Evolutionary conservation across 2,113 vertebrate species (phyloP).

Genomic region (Megaceryle torquata): DNA sequence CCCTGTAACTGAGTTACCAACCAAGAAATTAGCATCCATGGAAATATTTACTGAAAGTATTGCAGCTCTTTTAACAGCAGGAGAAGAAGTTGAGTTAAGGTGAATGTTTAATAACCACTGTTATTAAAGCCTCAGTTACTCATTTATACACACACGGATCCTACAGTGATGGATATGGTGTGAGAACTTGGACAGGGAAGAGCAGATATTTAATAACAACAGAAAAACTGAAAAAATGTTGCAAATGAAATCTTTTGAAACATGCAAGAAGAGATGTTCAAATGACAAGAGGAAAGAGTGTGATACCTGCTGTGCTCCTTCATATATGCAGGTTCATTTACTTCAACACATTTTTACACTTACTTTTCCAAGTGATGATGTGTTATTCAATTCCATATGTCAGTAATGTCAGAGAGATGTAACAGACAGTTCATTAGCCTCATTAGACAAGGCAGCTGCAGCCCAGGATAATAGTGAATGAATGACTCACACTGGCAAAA

Average conservation of each 20-base stretch:
- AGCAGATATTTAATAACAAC: neutral
- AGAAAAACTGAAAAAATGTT: neutral
- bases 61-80: neutral
- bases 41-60: neutral
- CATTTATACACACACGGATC: neutral
- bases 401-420: neutral
- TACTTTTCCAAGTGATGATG: neutral
- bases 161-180: neutral
- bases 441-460: constrained; percentile 15
- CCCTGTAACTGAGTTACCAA: neutral
- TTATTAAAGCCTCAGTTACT: neutral
- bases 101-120: neutral
- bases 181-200: neutral
- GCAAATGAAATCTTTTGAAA: neutral
- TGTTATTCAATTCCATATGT: neutral
- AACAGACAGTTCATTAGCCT: constrained; percentile 10
- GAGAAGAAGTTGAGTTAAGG: neutral
- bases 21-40: neutral
- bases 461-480: neutral
- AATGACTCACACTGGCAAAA: neutral
- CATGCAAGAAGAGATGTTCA: neutral
- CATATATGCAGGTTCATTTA: neutral
- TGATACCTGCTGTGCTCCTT: neutral
- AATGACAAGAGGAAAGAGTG: neutral
- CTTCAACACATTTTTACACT: neutral